A percentile compares a stretch with the other conserved stretches of the same genome.
These are phyloP conservation scores for Hyalella azteca DNA, from an alignment of 2,888 invertebrate species.

Conservation along the genomic window DNA sequence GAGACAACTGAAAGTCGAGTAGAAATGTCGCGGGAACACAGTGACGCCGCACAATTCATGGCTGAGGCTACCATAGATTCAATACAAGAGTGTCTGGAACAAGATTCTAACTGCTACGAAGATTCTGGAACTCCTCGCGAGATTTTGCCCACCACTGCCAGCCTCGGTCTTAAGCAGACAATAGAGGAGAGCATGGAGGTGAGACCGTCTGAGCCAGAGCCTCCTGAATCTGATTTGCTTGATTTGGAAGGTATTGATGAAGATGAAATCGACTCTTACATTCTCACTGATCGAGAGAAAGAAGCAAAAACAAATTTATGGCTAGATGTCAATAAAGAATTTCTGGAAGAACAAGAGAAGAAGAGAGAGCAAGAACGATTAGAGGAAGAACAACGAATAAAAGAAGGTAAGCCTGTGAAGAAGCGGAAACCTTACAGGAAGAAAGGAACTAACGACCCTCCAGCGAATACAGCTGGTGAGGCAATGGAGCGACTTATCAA, in stretches of 20 bases:
- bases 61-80: constrained; percentile 65
- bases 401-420: constrained; percentile 82
- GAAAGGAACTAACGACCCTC: constrained; percentile 68
- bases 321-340: constrained; percentile 86
- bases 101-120: not conserved
- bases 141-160: constrained; percentile 61
- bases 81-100: constrained; percentile 62
- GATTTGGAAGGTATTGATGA: constrained; percentile 81
- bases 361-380: constrained; percentile 81
- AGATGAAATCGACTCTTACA: constrained; percentile 85
- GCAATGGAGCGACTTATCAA: constrained; percentile 95
- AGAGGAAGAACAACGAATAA: constrained; percentile 84
- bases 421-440: constrained; percentile 75
- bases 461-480: constrained; percentile 72
- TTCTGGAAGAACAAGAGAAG: constrained; percentile 82
- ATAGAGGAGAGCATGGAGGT: constrained; percentile 61
- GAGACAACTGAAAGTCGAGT: constrained; percentile 23
- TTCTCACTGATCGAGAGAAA: constrained; percentile 81
- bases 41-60: constrained; percentile 65
- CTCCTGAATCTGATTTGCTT: constrained; percentile 67
- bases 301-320: constrained; percentile 82
- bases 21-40: constrained; percentile 60
- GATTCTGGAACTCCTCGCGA: constrained; percentile 4
- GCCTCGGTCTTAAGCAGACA: constrained; percentile 62
- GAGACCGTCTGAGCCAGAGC: constrained; percentile 59